phyloP scores from a whole-genome alignment of 2,888 invertebrate genomes.

The Colostygia pectinataria region DNA sequence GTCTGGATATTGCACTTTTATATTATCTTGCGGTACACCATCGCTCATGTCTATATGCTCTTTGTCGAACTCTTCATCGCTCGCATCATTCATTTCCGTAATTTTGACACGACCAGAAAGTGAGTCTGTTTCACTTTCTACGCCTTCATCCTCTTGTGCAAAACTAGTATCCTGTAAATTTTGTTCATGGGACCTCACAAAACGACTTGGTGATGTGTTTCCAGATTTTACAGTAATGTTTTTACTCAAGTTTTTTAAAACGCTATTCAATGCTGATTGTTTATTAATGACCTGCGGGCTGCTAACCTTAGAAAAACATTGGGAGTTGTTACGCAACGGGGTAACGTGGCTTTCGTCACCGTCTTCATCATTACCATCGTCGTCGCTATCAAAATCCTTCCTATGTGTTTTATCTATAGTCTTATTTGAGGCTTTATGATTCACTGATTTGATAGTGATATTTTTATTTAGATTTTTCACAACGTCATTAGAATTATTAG shows the following conservation, averaged over 20 bases:
- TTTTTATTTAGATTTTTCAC: slow-evolving; percentile 58
- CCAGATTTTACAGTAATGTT: slow-evolving; percentile 66
- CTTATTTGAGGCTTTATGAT: slow-evolving; percentile 27
- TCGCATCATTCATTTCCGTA: slow-evolving; percentile 54
- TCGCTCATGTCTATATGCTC: slow-evolving; percentile 33
- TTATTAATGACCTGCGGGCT: slow-evolving; percentile 36
- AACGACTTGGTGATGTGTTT: slow-evolving; percentile 49
- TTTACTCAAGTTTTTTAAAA: slow-evolving; percentile 61
- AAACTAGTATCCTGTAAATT: slow-evolving; percentile 39
- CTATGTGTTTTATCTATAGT: slow-evolving; percentile 27
- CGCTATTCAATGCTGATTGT: slow-evolving; percentile 49
- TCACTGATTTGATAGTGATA: slow-evolving; percentile 54
- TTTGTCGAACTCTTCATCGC: slow-evolving; percentile 44
- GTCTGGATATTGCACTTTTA: slow-evolving; percentile 56
- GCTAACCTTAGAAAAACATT: slow-evolving; percentile 7
- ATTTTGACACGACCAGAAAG: slow-evolving; percentile 55
- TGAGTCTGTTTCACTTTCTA: slow-evolving; percentile 49
- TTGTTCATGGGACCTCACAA: slow-evolving; percentile 36
- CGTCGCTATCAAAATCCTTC: slow-evolving; percentile 34
- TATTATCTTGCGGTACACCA: slow-evolving; percentile 36
- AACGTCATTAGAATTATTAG: slow-evolving; percentile 33
- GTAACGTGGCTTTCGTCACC: slow-evolving; percentile 12
- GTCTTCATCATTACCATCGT: slow-evolving; percentile 29
- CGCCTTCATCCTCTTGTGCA: slow-evolving; percentile 32
- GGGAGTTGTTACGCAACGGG: slow-evolving; percentile 4